A percentile compares a stretch with the other conserved stretches of the same genome.
Evolutionary conservation across 2,888 invertebrate species (phyloP).

Genomic region (Keiferia lycopersicella): DNA sequence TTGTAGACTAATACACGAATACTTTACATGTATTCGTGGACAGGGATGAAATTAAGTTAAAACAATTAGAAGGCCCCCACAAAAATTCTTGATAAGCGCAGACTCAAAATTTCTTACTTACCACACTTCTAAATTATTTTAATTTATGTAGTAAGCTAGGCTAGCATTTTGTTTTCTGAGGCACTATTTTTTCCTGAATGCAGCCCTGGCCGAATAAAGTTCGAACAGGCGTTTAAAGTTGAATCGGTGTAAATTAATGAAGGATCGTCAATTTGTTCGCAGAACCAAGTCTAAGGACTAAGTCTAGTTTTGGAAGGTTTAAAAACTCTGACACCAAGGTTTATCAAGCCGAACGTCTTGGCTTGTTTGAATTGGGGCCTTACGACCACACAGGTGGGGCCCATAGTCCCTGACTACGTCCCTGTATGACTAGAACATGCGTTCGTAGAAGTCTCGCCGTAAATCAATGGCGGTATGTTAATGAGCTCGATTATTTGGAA

Average conservation of each 20-base stretch:
- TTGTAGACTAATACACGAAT: slow-evolving; percentile 23
- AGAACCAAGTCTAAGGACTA: too few relatives aligned
- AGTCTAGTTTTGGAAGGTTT: too few relatives aligned
- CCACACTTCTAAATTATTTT: too few relatives aligned
- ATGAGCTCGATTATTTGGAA: slow-evolving; percentile 47
- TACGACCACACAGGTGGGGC: too few relatives aligned
- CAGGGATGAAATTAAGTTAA: background rate
- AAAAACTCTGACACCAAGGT: background rate
- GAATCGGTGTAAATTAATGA: background rate
- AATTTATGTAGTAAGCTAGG: too few relatives aligned
- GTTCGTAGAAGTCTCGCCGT: slow-evolving; percentile 29
- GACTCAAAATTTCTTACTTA: too few relatives aligned
- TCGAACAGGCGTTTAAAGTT: background rate
- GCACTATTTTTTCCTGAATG: background rate
- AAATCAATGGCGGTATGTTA: slow-evolving; percentile 46
- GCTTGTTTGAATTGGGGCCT: too few relatives aligned
- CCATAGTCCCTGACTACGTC: background rate
- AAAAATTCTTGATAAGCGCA: too few relatives aligned
- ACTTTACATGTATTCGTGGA: slow-evolving; percentile 7
- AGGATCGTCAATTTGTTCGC: too few relatives aligned
- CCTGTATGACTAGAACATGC: slow-evolving; percentile 4
- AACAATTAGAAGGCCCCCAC: too few relatives aligned
- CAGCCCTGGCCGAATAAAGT: background rate
- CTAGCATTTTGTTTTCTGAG: too few relatives aligned
- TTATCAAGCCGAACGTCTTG: background rate